Evolutionary conservation across 2,888 invertebrate genomes (phyloP), one percentile per base, ranked within the genome.

Genomic region (Ichneumoninae sp.): DNA sequence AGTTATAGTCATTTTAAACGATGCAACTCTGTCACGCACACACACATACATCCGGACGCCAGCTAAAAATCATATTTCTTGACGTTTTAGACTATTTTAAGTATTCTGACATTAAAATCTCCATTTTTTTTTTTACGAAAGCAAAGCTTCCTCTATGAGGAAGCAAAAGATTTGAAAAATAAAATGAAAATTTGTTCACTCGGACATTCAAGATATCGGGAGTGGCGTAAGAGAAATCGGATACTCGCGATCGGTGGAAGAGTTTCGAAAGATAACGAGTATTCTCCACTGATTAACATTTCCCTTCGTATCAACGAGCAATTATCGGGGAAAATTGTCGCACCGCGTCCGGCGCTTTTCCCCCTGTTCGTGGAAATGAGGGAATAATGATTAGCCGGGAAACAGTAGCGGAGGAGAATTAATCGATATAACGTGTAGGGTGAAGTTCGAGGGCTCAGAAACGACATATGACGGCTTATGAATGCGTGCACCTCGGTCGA

Each of bases 401-500:
- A 74, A 13, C 30, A 47, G 57, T 22, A 5, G 74, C 26, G 40
- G 36, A 33, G 62, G 47, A 57, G 74, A 74, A 62, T 47, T 26
- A 44, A 7, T 26, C 74, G 62, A 74, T 44, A 7, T 26, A 30
- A 57, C 22, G 50, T 13, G 26, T 22, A 1, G 60, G 44, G 22
- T 26, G 8, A 13, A 62, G 16, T 30, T 26, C 30, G 44, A 74
- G 60, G 74, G 74, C 44, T 62, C 19, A 16, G 22, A 10, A 33
- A 26, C 40, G 16, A 74, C 74, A 74, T 47, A 47, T 74, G 74
- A 62, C 74, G 74, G 30, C 62, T 74, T 62, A 30, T 30, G 74
- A 47, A n/a, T 47, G 47, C 40, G 5, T 44, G 57, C 19, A n/a
- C 71, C 47, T 10, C 50, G 50, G 30, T 30, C 50, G 50, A 30